Evolutionary conservation across 2,797 vertebrate genomes (phyloP).

Genomic region (Trematomus bernacchii): DNA sequence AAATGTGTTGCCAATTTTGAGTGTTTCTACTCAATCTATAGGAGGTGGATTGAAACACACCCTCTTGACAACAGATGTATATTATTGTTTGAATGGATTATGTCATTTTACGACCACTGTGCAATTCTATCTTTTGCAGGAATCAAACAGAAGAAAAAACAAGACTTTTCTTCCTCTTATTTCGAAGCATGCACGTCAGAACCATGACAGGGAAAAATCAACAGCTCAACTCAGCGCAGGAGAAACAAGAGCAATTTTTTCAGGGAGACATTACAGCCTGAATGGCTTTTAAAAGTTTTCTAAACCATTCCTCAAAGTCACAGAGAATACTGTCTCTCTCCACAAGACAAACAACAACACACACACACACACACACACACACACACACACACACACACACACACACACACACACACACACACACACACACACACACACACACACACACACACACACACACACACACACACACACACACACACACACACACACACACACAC

Average conservation of each 20-base stretch:
- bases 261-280: slow-evolving; percentile 24
- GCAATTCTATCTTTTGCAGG: slow-evolving; percentile 47
- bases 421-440: too few relatives aligned
- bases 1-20: too few relatives aligned
- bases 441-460: background rate
- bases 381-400: too few relatives aligned
- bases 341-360: slow-evolving; percentile 18
- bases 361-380: too few relatives aligned
- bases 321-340: slow-evolving; percentile 39
- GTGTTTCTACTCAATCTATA: too few relatives aligned
- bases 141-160: slow-evolving; percentile 22
- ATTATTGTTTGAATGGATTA: background rate
- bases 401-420: too few relatives aligned
- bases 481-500: slow-evolving; percentile 9
- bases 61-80: slow-evolving; percentile 18
- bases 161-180: slow-evolving; percentile 17
- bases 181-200: slow-evolving; percentile 13
- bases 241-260: slow-evolving; percentile 38
- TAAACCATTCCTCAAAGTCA: slow-evolving; percentile 75
- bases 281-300: slow-evolving; percentile 41
- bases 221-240: background rate
- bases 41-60: background rate
- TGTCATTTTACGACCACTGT: slow-evolving; percentile 18
- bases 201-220: slow-evolving; percentile 1
- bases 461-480: slow-evolving; percentile 23